Evolutionary conservation across 2,113 vertebrate genomes (phyloP).

Genomic region (Brevimyrus niger): DNA sequence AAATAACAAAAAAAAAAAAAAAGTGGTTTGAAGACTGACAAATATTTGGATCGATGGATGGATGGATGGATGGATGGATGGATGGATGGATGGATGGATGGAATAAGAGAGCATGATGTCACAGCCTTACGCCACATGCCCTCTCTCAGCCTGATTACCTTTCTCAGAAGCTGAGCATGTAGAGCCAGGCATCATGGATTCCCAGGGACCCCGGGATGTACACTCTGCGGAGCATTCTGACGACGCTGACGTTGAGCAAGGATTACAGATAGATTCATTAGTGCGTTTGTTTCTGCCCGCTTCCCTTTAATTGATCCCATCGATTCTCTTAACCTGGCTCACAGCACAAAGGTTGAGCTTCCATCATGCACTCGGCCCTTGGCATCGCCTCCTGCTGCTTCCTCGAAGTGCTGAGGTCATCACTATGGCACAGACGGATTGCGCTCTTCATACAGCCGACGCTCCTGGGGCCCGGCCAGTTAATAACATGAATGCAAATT

Average conservation of each 20-base stretch:
- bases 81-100: background rate
- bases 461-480: background rate
- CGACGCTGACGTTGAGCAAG: background rate
- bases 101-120: background rate
- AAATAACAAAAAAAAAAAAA: background rate
- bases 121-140: background rate
- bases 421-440: constrained; percentile 1
- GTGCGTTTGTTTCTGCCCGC: background rate
- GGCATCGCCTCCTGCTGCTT: background rate
- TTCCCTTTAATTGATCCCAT: constrained; percentile 19
- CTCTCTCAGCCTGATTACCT: background rate
- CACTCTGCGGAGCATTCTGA: background rate
- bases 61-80: background rate
- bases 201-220: background rate
- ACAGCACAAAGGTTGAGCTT: background rate
- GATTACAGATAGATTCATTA: constrained; percentile 23
- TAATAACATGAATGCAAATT: constrained; percentile 9
- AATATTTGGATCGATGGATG: background rate
- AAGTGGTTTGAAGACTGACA: background rate
- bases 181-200: background rate
- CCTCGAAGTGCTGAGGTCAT: constrained; percentile 13
- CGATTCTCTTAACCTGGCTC: constrained; percentile 10
- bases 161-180: background rate
- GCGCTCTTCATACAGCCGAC: background rate
- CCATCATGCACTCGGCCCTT: background rate